Evolutionary conservation across 2,797 vertebrate species (phyloP), one percentile per base, ranked within the genome.

Genomic region (Eleutherodactylus coqui): DNA sequence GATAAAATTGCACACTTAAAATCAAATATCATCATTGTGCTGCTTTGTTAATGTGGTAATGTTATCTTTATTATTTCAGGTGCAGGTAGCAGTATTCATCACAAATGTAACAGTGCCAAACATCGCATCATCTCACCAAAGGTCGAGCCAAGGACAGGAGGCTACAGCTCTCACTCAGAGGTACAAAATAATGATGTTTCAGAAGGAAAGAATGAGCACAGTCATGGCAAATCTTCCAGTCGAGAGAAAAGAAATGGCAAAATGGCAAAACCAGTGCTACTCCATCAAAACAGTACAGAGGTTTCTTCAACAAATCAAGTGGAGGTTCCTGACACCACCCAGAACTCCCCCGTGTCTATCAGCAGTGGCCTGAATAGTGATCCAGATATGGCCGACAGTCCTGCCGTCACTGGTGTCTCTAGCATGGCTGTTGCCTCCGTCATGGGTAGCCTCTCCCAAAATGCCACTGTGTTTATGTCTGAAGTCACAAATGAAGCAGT

Each of bases 101-200:
- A 99, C 94, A 99, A 99, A 94, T 99, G 98, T 93, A 99, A 98
- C 96, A 99, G 98, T 93, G 97, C 98, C 96, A 99, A 99, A 93
- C 98, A 99, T 89, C 98, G 98, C 88, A 99, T 99, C 94, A 99
- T 99, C 94, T 99, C 98, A 70, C 98, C 98, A 49, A 99, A 99
- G 93, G 97, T 99, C 86, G 98, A 99, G 89, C 96, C 98, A 19
- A 95, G 98, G 92, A 95, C 96, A 0, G 97, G 96, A n/a, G 94
- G 93, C 92, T 96, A 96, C 91, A 96, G 96, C 84, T 89, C 95
- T 90, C 98, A 98, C 93, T 95, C 97, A 0, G 98, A 99, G 93
- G 96, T 99, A 67, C 98, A 99, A 91, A 99, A 99, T 94, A 99
- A 97, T 0, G 98, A 99, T 49, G 98, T 99, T 88, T 99, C 98